These are phyloP conservation scores for Peromyscus californicus DNA, from an alignment of 2,113 vertebrate genomes.

Conservation along the genomic window DNA sequence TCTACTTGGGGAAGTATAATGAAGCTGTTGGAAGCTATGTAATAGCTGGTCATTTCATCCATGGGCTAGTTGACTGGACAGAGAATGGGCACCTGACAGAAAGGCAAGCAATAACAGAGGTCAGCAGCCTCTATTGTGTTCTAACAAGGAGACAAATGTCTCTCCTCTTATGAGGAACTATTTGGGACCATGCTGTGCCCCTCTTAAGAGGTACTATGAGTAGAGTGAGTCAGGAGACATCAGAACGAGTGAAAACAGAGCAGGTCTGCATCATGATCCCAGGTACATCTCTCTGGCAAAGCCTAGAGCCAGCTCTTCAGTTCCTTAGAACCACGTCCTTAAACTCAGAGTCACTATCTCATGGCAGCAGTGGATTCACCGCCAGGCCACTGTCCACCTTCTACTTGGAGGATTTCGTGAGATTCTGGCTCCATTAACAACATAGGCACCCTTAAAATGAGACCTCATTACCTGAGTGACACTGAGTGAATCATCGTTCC, in stretches of 20 bases:
- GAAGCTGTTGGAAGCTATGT: not conserved
- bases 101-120: not conserved
- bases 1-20: not conserved
- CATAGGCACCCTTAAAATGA: conserved; percentile 55
- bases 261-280: not conserved
- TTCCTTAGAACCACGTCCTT: not conserved
- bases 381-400: conserved; percentile 26
- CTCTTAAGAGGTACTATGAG: not conserved
- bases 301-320: not conserved
- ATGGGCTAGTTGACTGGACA: not conserved
- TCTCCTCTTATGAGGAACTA: not conserved
- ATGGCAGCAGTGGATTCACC: not conserved
- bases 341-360: not conserved
- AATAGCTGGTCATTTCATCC: not conserved
- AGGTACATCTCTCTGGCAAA: not conserved
- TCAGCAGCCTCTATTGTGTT: too few relatives aligned
- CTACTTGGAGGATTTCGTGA: conserved; percentile 48
- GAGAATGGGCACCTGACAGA: not conserved
- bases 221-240: not conserved
- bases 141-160: not conserved
- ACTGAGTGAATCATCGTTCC: conserved; percentile 29
- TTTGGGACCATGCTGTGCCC: not conserved
- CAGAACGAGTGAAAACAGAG: not conserved
- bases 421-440: conserved; percentile 31
- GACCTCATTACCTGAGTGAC: conserved; percentile 56